These are phyloP conservation scores for Loriculus beryllinus DNA, from an alignment of 2,797 vertebrate genomes.

Conservation along the genomic window DNA sequence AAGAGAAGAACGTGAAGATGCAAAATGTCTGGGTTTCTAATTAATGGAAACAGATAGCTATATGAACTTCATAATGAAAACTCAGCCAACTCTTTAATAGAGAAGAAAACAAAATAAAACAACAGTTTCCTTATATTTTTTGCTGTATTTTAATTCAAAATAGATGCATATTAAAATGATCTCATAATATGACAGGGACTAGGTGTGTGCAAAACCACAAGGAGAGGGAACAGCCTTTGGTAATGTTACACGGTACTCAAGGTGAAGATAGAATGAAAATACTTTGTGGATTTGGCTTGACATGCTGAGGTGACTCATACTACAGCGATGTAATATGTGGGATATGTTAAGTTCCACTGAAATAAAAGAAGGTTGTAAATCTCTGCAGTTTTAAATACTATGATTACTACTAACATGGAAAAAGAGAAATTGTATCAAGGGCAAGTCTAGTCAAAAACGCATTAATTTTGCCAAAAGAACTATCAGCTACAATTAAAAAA, in stretches of 20 bases:
- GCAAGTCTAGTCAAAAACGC: not conserved
- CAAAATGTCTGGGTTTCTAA: not conserved
- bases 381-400: not conserved
- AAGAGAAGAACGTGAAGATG: not conserved
- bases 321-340: not conserved
- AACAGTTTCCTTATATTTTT: not conserved
- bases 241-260: not conserved
- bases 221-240: not conserved
- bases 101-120: not conserved
- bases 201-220: not conserved
- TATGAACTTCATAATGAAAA: not conserved
- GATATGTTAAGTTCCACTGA: not conserved
- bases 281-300: not conserved
- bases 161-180: not conserved
- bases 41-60: not conserved
- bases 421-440: not conserved
- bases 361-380: constrained; percentile 3
- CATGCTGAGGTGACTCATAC: not conserved
- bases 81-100: not conserved
- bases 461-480: not conserved
- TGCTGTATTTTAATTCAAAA: not conserved
- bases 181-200: not conserved
- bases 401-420: not conserved
- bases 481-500: not conserved
- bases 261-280: not conserved